A percentile compares a stretch with the other conserved stretches of the same genome.
Evolutionary conservation across 2,888 invertebrate genomes (phyloP).

Genomic region (Drosophila picticornis): DNA sequence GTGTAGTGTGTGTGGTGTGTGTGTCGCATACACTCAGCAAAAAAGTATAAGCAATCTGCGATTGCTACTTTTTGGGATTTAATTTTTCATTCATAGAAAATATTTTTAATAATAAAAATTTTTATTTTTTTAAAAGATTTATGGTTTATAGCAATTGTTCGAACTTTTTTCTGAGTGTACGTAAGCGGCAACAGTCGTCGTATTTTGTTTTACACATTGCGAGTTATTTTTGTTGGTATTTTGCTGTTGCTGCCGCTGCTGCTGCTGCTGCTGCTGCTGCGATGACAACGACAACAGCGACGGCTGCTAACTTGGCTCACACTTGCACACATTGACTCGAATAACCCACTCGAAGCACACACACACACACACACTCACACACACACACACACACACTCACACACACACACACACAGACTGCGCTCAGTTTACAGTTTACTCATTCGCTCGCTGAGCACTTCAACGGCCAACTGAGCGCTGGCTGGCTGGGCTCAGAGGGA

Average conservation of each 20-base stretch:
- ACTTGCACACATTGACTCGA: conserved; percentile 17
- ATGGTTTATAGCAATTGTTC: neutral
- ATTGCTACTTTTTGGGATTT: neutral
- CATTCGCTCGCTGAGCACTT: conserved; percentile 25
- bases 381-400: conserved; percentile 14
- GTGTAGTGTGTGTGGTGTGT: neutral
- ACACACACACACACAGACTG: conserved; percentile 9
- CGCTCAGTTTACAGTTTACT: conserved; percentile 34
- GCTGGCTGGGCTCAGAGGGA: conserved; percentile 3
- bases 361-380: conserved; percentile 13
- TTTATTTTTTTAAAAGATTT: neutral
- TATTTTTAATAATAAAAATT: neutral
- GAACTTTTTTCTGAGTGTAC: neutral
- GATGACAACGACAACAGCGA: conserved; percentile 15
- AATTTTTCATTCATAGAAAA: neutral
- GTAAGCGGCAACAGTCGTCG: conserved; percentile 36
- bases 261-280: conserved; percentile 21
- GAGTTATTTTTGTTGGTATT: conserved; percentile 30
- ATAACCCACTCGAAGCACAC: conserved; percentile 20
- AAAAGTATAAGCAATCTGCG: neutral
- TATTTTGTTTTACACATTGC: conserved; percentile 54
- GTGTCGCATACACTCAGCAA: conserved; percentile 14
- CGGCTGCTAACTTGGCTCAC: conserved; percentile 53
- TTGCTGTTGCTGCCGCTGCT: conserved; percentile 21
- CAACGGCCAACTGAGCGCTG: conserved; percentile 17